A percentile compares a stretch with the other conserved stretches of the same genome.
phyloP scores from a whole-genome alignment of 2,797 vertebrate genomes.

The Mionectes olivaceus region DNA sequence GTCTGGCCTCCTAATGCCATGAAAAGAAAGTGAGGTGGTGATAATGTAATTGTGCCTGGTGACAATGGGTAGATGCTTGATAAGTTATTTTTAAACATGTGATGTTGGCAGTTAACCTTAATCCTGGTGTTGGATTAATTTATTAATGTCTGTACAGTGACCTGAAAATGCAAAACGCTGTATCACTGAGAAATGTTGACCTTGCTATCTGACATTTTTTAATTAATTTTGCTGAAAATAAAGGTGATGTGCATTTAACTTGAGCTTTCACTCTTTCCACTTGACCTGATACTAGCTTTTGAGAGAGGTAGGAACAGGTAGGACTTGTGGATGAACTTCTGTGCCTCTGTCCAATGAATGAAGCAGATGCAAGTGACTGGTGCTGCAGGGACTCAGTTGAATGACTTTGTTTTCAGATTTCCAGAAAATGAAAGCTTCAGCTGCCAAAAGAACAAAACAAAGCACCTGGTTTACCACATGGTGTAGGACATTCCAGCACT shows the following conservation, averaged over 20 bases:
- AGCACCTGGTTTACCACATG: slow-evolving; percentile 70
- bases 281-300: not conserved
- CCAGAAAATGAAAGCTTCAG: slow-evolving; percentile 50
- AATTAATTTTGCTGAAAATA: not conserved
- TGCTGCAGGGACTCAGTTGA: not conserved
- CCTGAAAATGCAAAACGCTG: not conserved
- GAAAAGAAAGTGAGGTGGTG: not conserved
- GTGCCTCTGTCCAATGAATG: fast-evolving
- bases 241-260: not conserved
- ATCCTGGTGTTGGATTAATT: slow-evolving; percentile 16
- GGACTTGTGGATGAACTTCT: not conserved
- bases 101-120: slow-evolving; percentile 15
- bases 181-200: not conserved
- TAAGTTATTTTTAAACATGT: slow-evolving; percentile 10
- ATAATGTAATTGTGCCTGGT: slow-evolving; percentile 16
- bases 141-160: not conserved
- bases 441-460: slow-evolving; percentile 67
- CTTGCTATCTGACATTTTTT: not conserved
- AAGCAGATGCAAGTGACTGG: not conserved
- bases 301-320: not conserved
- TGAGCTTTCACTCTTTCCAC: not conserved
- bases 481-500: slow-evolving; percentile 58
- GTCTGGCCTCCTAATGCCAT: not conserved
- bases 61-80: not conserved
- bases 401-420: slow-evolving; percentile 40